Evolutionary conservation across 2,113 vertebrate species (phyloP).

Genomic region (Lutjanus erythropterus): DNA sequence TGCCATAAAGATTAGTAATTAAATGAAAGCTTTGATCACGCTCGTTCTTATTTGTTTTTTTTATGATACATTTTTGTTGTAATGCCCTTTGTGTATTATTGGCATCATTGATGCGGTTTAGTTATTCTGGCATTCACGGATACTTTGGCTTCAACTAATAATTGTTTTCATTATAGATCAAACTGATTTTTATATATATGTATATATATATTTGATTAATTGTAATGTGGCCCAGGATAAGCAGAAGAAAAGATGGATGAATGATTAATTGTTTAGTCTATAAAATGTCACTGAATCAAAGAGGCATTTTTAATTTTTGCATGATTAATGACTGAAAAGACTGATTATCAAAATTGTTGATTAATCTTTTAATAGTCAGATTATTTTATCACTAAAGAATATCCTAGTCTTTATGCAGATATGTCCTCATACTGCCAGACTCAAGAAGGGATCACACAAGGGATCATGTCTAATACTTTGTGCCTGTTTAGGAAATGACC

Average conservation of each 20-base stretch:
- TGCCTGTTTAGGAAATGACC: slow-evolving; percentile 82
- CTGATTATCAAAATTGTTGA: background rate
- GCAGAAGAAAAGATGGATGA: background rate
- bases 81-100: background rate
- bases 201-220: background rate
- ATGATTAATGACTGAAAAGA: background rate
- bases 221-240: background rate
- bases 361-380: background rate
- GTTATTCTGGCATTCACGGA: background rate
- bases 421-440: background rate
- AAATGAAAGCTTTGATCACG: slow-evolving; percentile 31
- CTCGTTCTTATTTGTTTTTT: background rate
- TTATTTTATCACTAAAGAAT: background rate
- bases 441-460: background rate
- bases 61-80: slow-evolving; percentile 35
- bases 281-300: slow-evolving; percentile 5
- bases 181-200: no score
- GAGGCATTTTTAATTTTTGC: background rate
- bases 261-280: background rate
- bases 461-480: background rate
- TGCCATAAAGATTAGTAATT: slow-evolving; percentile 34
- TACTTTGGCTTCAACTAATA: background rate
- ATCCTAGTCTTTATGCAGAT: background rate
- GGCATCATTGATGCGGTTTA: background rate
- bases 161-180: background rate